These are phyloP conservation scores for Aphaenogaster floridana DNA, from an alignment of 1,140 invertebrate species.

Conservation along the genomic window DNA sequence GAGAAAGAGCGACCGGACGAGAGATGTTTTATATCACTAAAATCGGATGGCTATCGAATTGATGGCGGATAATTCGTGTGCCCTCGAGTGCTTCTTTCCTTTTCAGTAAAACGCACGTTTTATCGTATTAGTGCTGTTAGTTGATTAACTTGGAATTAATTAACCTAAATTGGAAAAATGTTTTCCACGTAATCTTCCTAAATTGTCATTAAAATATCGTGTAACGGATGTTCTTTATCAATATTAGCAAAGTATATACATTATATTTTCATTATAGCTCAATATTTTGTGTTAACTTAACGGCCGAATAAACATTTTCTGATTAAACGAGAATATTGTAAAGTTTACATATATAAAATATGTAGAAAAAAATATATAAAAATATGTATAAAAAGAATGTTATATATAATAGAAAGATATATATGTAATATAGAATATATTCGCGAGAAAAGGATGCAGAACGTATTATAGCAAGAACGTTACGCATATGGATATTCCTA, in stretches of 20 bases:
- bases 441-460: neutral
- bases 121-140: slow-evolving; percentile 25
- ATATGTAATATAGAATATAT: neutral
- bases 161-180: slow-evolving; percentile 26
- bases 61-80: slow-evolving; percentile 46
- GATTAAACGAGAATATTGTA: slow-evolving; percentile 42
- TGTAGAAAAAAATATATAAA: neutral
- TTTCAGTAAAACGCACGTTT: slow-evolving; percentile 2
- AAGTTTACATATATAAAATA: neutral
- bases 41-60: slow-evolving; percentile 51
- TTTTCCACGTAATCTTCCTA: neutral
- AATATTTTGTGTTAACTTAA: slow-evolving; percentile 34
- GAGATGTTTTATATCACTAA: slow-evolving; percentile 56
- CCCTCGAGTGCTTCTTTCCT: slow-evolving; percentile 20
- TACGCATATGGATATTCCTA: too few species aligned
- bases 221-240: neutral
- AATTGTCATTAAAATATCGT: slow-evolving; percentile 21
- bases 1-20: slow-evolving; percentile 17
- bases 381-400: neutral
- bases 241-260: neutral
- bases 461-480: neutral
- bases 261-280: slow-evolving; percentile 15
- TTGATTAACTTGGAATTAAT: slow-evolving; percentile 34
- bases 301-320: neutral
- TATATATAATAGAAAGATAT: neutral